A percentile compares a stretch with the other conserved stretches of the same genome.
These are phyloP conservation scores for Muscicapa striata DNA, from an alignment of 2,797 vertebrate species.

Conservation along the genomic window DNA sequence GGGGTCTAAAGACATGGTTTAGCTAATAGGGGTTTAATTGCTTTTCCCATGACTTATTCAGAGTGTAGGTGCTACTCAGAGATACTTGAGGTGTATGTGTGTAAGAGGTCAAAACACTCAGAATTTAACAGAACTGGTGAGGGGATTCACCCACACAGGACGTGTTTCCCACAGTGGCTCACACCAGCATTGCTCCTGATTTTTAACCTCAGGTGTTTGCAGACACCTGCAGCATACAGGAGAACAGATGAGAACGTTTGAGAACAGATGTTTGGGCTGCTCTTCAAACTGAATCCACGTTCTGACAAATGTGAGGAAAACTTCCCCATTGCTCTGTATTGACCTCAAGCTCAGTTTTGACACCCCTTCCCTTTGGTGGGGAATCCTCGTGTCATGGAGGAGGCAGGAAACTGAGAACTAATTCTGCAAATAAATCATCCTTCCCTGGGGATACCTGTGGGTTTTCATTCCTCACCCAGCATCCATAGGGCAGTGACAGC, in stretches of 20 bases:
- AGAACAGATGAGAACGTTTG: not conserved
- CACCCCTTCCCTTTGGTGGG: not conserved
- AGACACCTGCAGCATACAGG: not conserved
- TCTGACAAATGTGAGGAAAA: not conserved
- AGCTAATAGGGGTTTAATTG: not conserved
- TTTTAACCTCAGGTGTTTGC: not conserved
- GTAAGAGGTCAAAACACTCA: not conserved
- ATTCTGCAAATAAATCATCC: not conserved
- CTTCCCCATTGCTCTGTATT: not conserved
- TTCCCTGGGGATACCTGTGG: not conserved
- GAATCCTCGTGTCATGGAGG: accelerated
- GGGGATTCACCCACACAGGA: not conserved
- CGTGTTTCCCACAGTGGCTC: not conserved
- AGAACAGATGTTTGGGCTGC: not conserved
- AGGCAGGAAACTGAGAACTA: not conserved
- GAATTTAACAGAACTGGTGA: not conserved
- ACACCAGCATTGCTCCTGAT: not conserved
- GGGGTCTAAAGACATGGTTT: not conserved
- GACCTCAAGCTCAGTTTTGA: not conserved
- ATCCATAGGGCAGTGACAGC: not conserved
- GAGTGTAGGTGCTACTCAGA: not conserved
- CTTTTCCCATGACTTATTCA: not conserved
- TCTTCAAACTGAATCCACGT: not conserved
- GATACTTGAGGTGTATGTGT: not conserved
- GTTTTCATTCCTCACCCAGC: not conserved